Conservation (phyloP, 2,888 invertebrate species). For the Drosophila pseudotakahashii region DNA sequence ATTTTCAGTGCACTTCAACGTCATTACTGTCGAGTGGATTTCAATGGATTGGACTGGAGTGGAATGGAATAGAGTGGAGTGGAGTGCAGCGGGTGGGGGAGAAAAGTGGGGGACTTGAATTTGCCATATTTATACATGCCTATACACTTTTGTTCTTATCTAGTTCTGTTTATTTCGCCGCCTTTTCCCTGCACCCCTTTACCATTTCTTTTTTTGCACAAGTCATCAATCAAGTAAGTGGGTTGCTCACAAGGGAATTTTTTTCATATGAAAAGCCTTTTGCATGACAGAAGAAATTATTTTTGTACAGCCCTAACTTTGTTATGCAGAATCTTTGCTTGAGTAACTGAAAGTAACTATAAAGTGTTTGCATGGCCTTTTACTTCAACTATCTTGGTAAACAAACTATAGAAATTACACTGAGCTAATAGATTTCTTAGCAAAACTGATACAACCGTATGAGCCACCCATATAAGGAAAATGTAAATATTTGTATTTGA, state of each 20-base stretch:
- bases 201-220: slow-evolving; percentile 19
- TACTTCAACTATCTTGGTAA: background rate
- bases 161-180: slow-evolving; percentile 29
- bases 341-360: background rate
- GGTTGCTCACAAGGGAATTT: slow-evolving; percentile 16
- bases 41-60: slow-evolving; percentile 16
- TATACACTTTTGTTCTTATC: slow-evolving; percentile 15
- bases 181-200: background rate
- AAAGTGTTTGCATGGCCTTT: too few species aligned
- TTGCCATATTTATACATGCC: slow-evolving; percentile 4
- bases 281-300: slow-evolving; percentile 24
- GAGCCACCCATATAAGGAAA: too few species aligned
- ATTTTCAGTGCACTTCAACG: slow-evolving; percentile 44
- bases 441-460: too few species aligned
- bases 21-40: slow-evolving; percentile 34
- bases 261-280: background rate
- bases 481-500: too few species aligned
- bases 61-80: slow-evolving; percentile 1
- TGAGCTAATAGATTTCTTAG: too few species aligned
- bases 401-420: background rate
- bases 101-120: slow-evolving; percentile 3
- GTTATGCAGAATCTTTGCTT: slow-evolving; percentile 4
- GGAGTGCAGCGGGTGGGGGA: slow-evolving; percentile 11
- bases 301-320: background rate
- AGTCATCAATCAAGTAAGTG: slow-evolving; percentile 39